phyloP scores from a whole-genome alignment of 2,113 vertebrate species.

The Progne subis region DNA sequence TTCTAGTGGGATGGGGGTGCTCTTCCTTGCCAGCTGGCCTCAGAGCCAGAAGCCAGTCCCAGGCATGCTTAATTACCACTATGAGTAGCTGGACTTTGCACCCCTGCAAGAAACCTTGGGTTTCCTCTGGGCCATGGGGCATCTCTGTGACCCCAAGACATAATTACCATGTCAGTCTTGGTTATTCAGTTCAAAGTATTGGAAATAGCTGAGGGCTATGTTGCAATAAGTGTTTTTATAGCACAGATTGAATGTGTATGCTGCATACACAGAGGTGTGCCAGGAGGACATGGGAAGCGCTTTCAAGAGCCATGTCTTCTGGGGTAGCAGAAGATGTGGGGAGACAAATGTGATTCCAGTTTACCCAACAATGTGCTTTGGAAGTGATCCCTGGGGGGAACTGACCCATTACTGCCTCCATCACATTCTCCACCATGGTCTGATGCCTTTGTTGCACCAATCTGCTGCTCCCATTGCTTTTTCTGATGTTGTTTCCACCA shows the following conservation, averaged over 20 bases:
- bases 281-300: accelerated
- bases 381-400: not conserved
- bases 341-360: not conserved
- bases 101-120: not conserved
- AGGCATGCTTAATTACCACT: not conserved
- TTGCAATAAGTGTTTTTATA: not conserved
- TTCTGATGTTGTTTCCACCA: not conserved
- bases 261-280: not conserved
- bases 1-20: not conserved
- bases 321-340: not conserved
- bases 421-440: accelerated
- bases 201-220: not conserved
- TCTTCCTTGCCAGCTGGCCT: not conserved
- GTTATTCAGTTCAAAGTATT: not conserved
- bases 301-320: not conserved
- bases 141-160: not conserved
- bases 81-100: not conserved
- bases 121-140: not conserved
- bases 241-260: not conserved
- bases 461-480: not conserved
- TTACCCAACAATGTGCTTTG: not conserved
- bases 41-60: not conserved
- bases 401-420: not conserved
- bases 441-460: not conserved
- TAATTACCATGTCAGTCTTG: not conserved